Conservation (phyloP, 30 jellyfish, hydroid and myxozoan species). For the Hydra vulgaris region DNA sequence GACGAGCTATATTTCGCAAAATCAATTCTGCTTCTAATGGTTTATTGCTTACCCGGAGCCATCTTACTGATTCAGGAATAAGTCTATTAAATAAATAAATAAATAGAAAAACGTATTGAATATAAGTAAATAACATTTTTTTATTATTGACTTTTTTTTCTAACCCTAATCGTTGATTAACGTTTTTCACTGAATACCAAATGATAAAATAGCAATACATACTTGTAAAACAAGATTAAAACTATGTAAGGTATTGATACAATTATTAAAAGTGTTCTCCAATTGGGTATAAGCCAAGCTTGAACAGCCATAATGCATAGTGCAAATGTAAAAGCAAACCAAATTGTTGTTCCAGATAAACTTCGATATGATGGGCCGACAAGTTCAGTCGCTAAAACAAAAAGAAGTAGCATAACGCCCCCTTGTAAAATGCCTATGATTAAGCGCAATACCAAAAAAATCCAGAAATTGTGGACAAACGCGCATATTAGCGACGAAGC, state of each 20-base stretch:
- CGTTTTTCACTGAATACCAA: too few species aligned
- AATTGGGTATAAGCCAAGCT: slow-evolving; percentile 84
- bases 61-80: slow-evolving; percentile 88
- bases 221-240: slow-evolving; percentile 59
- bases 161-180: too few species aligned
- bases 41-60: slow-evolving; percentile 76
- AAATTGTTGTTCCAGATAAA: slow-evolving; percentile 51
- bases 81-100: slow-evolving; percentile 28
- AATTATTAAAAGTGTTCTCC: slow-evolving; percentile 68
- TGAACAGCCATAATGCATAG: slow-evolving; percentile 64
- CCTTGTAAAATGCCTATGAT: slow-evolving; percentile 87
- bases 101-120: background rate
- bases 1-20: slow-evolving; percentile 39
- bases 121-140: too few species aligned
- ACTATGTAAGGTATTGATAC: slow-evolving; percentile 69
- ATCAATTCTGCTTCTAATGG: slow-evolving; percentile 67
- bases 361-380: slow-evolving; percentile 93
- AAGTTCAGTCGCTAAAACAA: slow-evolving; percentile 90
- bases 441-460: slow-evolving; percentile 51
- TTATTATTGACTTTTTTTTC: too few species aligned
- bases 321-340: slow-evolving; percentile 87
- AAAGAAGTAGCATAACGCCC: slow-evolving; percentile 74
- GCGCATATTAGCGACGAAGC: slow-evolving; percentile 58
- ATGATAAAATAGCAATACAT: slow-evolving; percentile 7
- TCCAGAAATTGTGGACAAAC: slow-evolving; percentile 59